Base-by-base conservation (phyloP, 2,113 vertebrate species). In the Macrotus californicus region DNA sequence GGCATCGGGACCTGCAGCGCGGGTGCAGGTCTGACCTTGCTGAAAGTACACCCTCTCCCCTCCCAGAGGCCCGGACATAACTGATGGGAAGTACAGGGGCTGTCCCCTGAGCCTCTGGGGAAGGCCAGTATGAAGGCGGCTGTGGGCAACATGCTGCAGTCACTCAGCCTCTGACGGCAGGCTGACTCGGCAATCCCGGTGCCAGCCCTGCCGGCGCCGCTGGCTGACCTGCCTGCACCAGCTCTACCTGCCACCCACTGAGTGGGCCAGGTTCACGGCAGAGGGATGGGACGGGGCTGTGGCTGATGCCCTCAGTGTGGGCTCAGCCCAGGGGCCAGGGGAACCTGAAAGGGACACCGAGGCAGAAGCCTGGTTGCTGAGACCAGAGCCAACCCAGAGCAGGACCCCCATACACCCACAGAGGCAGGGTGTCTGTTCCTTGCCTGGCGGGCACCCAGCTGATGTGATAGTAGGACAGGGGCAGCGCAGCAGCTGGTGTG, bases 1-100 rank as follows among this genome's bases (percentile, higher is more conserved):
- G 73, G 96, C 73, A 36, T 89, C 69, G 72, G 43, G 80, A 76
- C 92, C 81, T 91, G 24, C 46, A 50, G 46, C 91, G 12, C 59
- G 56, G 61, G 89, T 16, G 75, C n/a, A n/a, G 46, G 70, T 91
- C 76, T 66, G 75, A 87, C 88, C 75, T 75, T 87, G 1, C 16
- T 75, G 73, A 83, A 5, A 7, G 5, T 64, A 88, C 94, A 61
- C 15, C 14, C n/a, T 26, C 2, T 0, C 22, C 31, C 41, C 85
- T 95, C 59, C 5, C 7, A 73, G 87, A 94, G 7, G 24, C 76
- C 29, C 5, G 46, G 64, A 54, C 19, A 11, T 46, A 77, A 18
- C 12, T 85, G 31, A 73, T 48, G 91, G 76, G 14, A 76, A 39
- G 76, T 2, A 34, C 43, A 52, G 1, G 22, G 48, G 10, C 13